Conservation (phyloP, 2,797 vertebrate genomes). For the Adrianichthys oophorus region DNA sequence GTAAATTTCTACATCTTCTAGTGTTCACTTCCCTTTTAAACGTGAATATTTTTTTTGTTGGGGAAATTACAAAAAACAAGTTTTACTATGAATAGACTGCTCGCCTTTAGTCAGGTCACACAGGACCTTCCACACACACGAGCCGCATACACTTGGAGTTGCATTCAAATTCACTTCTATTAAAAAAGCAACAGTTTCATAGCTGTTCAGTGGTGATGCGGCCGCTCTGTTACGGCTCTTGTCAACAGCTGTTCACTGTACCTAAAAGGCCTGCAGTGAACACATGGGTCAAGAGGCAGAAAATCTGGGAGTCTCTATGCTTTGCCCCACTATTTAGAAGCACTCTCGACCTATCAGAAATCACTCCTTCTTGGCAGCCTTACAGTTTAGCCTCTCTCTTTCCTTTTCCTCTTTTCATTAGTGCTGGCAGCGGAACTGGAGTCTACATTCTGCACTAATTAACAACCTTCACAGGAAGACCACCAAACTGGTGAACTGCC, state of each 20-base stretch:
- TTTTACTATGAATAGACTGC: no score
- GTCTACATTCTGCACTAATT: conserved; percentile 91
- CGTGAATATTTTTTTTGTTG: no score
- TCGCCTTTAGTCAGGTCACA: no score
- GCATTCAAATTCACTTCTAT: no score
- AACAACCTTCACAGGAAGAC: conserved; percentile 87
- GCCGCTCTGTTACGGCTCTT: not conserved
- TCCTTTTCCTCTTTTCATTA: conserved; percentile 78
- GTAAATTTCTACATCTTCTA: no score
- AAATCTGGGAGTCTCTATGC: conserved; percentile 70
- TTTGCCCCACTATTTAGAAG: conserved; percentile 82
- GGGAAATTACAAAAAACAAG: no score
- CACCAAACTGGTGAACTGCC: conserved; percentile 87
- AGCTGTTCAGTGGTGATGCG: no score
- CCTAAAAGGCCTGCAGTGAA: conserved; percentile 40
- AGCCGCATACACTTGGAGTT: no score
- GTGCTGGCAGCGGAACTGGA: conserved; percentile 86
- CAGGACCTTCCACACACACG: no score
- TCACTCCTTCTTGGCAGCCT: conserved; percentile 85
- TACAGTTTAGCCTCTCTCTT: conserved; percentile 69
- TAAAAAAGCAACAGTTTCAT: no score
- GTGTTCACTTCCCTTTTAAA: no score
- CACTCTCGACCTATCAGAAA: conserved; percentile 86
- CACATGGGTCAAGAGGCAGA: conserved; percentile 72
- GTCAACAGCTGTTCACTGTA: conserved; percentile 22